Conservation (phyloP, 2,888 invertebrate species). For the Cryptocephalus primarius region DNA sequence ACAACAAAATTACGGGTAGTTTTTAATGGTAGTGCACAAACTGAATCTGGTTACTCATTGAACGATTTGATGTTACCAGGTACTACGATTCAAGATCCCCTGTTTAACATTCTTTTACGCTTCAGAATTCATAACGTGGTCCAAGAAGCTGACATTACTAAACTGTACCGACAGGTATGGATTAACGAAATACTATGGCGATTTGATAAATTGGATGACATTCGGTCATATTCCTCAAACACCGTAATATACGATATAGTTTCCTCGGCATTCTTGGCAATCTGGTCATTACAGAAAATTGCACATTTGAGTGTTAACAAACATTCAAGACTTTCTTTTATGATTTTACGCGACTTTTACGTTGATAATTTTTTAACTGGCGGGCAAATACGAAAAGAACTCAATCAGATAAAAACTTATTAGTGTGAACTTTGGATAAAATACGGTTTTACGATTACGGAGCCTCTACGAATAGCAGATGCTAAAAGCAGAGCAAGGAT, state of each 20-base stretch:
- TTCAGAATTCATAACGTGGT: constrained; percentile 9
- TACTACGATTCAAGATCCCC: constrained; percentile 14
- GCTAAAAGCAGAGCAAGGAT: too few relatives aligned
- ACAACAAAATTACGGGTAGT: constrained; percentile 20
- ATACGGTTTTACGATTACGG: constrained; percentile 4
- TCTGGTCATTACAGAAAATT: constrained; percentile 8
- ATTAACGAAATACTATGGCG: constrained; percentile 13
- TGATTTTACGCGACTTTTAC: constrained; percentile 10
- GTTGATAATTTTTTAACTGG: constrained; percentile 13
- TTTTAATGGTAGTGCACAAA: constrained; percentile 16
- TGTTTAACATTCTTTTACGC: constrained; percentile 7
- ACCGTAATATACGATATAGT: constrained; percentile 5
- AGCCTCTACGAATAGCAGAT: too few relatives aligned
- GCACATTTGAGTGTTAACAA: background rate
- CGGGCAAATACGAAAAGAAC: constrained; percentile 1
- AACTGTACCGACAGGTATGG: constrained; percentile 15
- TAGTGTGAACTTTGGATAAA: constrained; percentile 1
- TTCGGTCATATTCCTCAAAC: constrained; percentile 1
- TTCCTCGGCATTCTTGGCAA: constrained; percentile 21
- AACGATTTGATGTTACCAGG: constrained; percentile 15
- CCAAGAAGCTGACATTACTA: constrained; percentile 15
- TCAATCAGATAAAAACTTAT: background rate
- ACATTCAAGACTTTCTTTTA: background rate
- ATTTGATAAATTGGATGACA: constrained; percentile 9
- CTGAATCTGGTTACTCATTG: constrained; percentile 9